Conservation (phyloP, 1,140 invertebrate species). For the Heliconius hewitsoni region DNA sequence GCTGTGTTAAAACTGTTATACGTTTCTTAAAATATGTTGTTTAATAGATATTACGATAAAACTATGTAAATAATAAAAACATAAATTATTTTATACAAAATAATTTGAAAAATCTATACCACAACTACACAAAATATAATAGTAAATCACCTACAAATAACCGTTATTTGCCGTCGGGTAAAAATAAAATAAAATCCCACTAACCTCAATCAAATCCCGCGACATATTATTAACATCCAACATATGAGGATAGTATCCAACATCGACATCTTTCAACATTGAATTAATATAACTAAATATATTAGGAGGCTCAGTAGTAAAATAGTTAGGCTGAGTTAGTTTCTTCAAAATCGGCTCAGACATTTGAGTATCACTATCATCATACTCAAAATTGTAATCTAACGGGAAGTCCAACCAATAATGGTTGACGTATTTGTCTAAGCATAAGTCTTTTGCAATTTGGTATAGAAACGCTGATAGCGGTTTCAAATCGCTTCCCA, state of each 20-base stretch:
- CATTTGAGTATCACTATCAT: constrained; percentile 76
- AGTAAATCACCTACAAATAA: background rate
- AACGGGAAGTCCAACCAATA: constrained; percentile 94
- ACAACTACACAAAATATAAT: background rate
- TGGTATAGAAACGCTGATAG: constrained; percentile 89
- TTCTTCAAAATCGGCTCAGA: constrained; percentile 82
- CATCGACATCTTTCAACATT: constrained; percentile 82
- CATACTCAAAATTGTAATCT: constrained; percentile 75
- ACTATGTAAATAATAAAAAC: no score
- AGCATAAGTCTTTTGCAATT: constrained; percentile 88
- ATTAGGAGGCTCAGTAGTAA: constrained; percentile 84
- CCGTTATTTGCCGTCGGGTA: no score
- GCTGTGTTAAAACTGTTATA: no score
- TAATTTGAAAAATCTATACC: background rate
- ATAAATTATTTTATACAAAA: no score
- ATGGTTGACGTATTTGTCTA: constrained; percentile 87
- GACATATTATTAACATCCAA: constrained; percentile 86
- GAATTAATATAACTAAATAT: constrained; percentile 87
- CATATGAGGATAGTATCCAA: constrained; percentile 86
- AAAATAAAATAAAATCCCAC: constrained; percentile 27
- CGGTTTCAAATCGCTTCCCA: constrained; percentile 85
- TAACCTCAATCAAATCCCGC: constrained; percentile 87
- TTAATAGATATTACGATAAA: no score
- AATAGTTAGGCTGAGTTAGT: constrained; percentile 84
- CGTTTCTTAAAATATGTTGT: no score